Percentiles rank a stretch among this genome's conserved stretches.
phyloP scores from a whole-genome alignment of 2,888 invertebrate species.

The Rhaphigaster nebulosa region DNA sequence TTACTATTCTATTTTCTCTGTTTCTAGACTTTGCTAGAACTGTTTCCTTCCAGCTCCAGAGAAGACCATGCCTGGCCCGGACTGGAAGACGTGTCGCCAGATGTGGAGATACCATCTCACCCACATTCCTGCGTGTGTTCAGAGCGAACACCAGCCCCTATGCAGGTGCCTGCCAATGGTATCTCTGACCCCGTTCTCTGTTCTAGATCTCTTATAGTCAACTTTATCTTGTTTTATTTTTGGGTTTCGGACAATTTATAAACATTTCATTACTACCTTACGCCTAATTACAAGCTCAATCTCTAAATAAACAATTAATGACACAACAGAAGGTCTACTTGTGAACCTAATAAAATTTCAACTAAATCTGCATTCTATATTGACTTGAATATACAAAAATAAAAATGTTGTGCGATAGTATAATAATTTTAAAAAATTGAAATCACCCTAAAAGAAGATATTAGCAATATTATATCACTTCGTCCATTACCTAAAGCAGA shows the following conservation, averaged over 20 bases:
- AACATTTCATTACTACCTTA: background rate
- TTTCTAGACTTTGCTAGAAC: background rate
- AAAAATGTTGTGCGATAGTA: too few relatives aligned
- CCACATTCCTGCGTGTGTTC: conserved; percentile 31
- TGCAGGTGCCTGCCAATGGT: background rate
- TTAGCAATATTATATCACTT: too few relatives aligned
- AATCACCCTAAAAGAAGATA: too few relatives aligned
- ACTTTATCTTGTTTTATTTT: background rate
- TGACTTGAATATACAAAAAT: too few relatives aligned
- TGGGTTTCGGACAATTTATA: background rate
- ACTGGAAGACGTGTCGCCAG: conserved; percentile 28
- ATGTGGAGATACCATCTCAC: conserved; percentile 29
- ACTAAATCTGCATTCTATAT: too few relatives aligned
- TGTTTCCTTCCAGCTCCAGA: background rate
- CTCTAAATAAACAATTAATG: too few relatives aligned
- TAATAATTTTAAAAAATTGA: too few relatives aligned
- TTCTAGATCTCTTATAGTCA: conserved; percentile 2
- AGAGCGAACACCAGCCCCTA: background rate
- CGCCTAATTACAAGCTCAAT: background rate
- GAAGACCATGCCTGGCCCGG: background rate
- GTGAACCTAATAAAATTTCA: too few relatives aligned
- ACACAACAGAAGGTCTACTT: too few relatives aligned
- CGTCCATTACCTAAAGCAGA: too few relatives aligned
- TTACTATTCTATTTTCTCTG: too few relatives aligned
- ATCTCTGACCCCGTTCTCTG: conserved; percentile 10